phyloP scores from a whole-genome alignment of 2,888 invertebrate genomes.

The Catocala sponsa region DNA sequence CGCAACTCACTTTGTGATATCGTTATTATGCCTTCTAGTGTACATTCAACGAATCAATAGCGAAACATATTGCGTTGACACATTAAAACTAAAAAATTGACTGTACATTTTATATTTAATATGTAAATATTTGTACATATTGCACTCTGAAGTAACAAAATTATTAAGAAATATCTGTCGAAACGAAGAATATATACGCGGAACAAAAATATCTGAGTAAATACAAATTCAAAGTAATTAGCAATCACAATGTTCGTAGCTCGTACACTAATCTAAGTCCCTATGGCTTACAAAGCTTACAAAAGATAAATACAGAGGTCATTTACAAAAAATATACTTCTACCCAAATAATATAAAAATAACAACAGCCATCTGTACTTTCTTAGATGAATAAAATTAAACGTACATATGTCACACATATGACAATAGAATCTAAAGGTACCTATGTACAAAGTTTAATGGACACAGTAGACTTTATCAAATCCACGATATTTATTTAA shows the following conservation, averaged over 20 bases:
- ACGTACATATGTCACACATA: constrained; percentile 87
- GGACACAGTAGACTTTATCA: constrained; percentile 70
- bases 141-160: constrained; percentile 90
- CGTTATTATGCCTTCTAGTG: constrained; percentile 83
- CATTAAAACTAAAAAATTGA: constrained; percentile 86
- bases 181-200: constrained; percentile 81
- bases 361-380: constrained; percentile 89
- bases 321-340: constrained; percentile 88
- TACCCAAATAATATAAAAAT: constrained; percentile 88
- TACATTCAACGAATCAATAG: constrained; percentile 82
- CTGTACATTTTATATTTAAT: constrained; percentile 86
- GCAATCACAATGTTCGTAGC: constrained; percentile 86
- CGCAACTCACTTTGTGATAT: constrained; percentile 78
- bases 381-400: constrained; percentile 88
- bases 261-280: constrained; percentile 84
- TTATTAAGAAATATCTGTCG: constrained; percentile 82
- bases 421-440: constrained; percentile 86
- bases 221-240: constrained; percentile 80
- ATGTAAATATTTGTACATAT: constrained; percentile 92
- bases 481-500: constrained; percentile 65
- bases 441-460: constrained; percentile 82
- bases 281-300: constrained; percentile 86
- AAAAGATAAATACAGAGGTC: constrained; percentile 87
- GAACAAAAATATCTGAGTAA: constrained; percentile 78
- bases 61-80: constrained; percentile 84